Conservation (phyloP, 2,113 vertebrate species). For the Rhynchomys soricoides region DNA sequence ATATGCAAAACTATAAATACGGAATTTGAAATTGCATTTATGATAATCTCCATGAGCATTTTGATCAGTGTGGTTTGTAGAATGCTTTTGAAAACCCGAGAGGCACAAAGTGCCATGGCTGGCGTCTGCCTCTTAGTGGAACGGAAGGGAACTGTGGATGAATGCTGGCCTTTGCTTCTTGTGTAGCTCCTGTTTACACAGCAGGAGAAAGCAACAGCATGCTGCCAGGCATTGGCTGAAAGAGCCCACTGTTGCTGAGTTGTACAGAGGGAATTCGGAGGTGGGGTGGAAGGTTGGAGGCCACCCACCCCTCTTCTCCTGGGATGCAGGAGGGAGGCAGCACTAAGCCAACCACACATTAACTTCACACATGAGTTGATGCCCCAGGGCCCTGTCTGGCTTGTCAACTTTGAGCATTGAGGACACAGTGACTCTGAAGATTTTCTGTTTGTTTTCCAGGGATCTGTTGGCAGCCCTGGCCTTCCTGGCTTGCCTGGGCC, state of each 20-base stretch:
- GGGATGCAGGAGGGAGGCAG: not conserved
- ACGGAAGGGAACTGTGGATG: conserved; percentile 66
- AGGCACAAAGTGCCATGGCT: not conserved
- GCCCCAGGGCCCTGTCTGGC: not conserved
- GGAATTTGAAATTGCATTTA: conserved; percentile 8
- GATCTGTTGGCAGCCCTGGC: conserved; percentile 92
- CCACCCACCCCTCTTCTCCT: not conserved
- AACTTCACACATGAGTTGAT: not conserved
- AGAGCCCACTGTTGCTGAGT: conserved; percentile 89
- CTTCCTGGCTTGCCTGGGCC: conserved; percentile 95
- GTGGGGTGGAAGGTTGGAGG: not conserved
- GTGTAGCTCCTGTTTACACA: conserved; percentile 88
- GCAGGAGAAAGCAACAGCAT: conserved; percentile 82
- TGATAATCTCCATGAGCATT: not conserved
- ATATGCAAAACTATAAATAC: conserved; percentile 58
- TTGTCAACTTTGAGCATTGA: not conserved
- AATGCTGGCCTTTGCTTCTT: conserved; percentile 85
- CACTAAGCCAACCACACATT: not conserved
- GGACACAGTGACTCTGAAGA: not conserved
- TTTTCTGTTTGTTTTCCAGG: conserved; percentile 86
- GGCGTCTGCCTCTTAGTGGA: conserved; percentile 52
- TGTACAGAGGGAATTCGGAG: conserved; percentile 82
- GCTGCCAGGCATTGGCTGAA: conserved; percentile 86
- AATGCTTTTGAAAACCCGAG: not conserved
- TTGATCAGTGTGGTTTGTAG: not conserved